Conservation (phyloP, 2,797 vertebrate species). For the Petrocephalus sullivani region DNA sequence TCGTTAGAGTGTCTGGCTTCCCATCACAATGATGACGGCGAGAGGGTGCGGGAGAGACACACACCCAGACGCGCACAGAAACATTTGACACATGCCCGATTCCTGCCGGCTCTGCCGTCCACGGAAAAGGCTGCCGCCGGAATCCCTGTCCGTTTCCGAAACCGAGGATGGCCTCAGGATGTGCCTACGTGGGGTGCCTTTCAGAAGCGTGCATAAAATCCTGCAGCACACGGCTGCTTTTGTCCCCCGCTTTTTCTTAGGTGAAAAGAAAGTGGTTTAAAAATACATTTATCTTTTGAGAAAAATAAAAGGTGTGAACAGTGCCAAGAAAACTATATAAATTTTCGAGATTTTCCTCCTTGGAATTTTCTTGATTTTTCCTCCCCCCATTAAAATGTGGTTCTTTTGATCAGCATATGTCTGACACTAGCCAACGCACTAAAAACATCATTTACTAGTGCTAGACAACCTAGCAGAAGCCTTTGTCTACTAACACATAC, state of each 20-base stretch:
- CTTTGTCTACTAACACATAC: constrained; percentile 8
- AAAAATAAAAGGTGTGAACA: background rate
- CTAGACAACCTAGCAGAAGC: constrained; percentile 7
- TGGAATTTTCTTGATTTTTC: background rate
- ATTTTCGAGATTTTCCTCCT: background rate
- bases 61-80: constrained; percentile 34
- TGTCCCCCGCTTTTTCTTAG: constrained; percentile 43
- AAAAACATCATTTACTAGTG: background rate
- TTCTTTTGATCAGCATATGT: constrained; percentile 6
- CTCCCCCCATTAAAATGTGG: background rate
- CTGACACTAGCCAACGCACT: background rate
- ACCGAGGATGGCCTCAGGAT: background rate
- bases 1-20: constrained; percentile 58
- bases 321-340: background rate
- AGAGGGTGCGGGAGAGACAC: constrained; percentile 33
- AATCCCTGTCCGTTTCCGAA: background rate
- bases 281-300: constrained; percentile 9
- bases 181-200: background rate
- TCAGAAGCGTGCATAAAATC: background rate
- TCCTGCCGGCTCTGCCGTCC: constrained; percentile 18
- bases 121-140: constrained; percentile 9
- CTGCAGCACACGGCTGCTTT: constrained; percentile 21
- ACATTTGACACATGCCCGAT: constrained; percentile 34
- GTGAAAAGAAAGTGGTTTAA: constrained; percentile 44
- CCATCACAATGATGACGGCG: constrained; percentile 39